Conservation (phyloP, 2,113 vertebrate genomes). For the Lagopus leucura region DNA sequence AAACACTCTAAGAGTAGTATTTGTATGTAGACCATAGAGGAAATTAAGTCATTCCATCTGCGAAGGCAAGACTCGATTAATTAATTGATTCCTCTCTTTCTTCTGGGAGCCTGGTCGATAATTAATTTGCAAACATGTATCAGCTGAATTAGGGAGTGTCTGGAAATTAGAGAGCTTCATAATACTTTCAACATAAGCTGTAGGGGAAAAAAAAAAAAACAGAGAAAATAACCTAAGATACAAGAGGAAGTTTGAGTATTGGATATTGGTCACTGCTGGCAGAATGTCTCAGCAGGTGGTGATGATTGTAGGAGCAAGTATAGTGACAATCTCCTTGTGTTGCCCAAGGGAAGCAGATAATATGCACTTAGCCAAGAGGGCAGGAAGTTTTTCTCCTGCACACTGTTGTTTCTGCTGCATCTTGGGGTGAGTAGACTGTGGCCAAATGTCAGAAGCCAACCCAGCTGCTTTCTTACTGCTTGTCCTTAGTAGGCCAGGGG, state of each 20-base stretch:
- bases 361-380: rapidly evolving
- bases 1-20: not conserved
- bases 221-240: not conserved
- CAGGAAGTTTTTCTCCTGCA: not conserved
- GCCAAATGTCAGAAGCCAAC: not conserved
- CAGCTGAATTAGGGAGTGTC: not conserved
- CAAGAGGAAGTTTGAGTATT: not conserved
- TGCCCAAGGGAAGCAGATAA: not conserved
- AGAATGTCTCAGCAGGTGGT: not conserved
- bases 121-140: not conserved
- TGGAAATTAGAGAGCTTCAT: not conserved
- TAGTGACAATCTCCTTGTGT: not conserved
- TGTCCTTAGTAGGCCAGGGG: rapidly evolving
- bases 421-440: not conserved
- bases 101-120: not conserved
- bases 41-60: not conserved
- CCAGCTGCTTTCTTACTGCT: not conserved
- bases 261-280: not conserved
- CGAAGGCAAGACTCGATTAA: not conserved
- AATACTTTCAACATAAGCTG: not conserved
- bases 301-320: not conserved
- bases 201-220: not conserved
- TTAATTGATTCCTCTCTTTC: not conserved
- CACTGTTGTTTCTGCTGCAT: not conserved
- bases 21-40: not conserved